phyloP scores from a whole-genome alignment of 2,888 invertebrate species.

The Doris montereyensis region DNA sequence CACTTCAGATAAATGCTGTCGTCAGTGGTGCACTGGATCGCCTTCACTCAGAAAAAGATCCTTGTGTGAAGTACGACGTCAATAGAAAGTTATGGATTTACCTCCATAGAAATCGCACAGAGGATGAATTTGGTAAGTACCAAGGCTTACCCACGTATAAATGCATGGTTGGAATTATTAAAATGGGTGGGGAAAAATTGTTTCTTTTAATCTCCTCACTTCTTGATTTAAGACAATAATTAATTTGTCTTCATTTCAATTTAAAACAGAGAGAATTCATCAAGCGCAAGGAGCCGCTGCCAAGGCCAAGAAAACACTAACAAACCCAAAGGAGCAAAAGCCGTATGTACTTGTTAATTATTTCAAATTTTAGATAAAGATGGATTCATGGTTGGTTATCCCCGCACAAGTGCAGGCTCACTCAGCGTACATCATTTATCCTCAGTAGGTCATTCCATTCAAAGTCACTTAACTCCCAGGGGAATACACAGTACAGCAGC shows the following conservation, averaged over 20 bases:
- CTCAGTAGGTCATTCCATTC: too few relatives aligned
- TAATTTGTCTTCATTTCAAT: neutral
- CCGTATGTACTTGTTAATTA: too few relatives aligned
- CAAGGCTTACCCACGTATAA: too few relatives aligned
- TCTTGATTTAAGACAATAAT: neutral
- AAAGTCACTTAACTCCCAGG: too few relatives aligned
- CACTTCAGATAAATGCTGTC: conserved; percentile 72
- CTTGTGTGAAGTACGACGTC: conserved; percentile 93
- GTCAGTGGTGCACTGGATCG: conserved; percentile 91
- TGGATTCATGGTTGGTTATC: too few relatives aligned
- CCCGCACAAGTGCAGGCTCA: too few relatives aligned
- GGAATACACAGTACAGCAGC: too few relatives aligned
- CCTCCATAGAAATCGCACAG: conserved; percentile 82
- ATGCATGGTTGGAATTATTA: too few relatives aligned
- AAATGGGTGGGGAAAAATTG: neutral
- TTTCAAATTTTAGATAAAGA: too few relatives aligned
- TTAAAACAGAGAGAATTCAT: conserved; percentile 72
- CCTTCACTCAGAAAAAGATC: conserved; percentile 91
- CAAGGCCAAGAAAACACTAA: conserved; percentile 72
- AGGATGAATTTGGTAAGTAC: conserved; percentile 80
- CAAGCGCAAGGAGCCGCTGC: conserved; percentile 73
- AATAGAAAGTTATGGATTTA: conserved; percentile 96
- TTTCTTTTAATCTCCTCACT: neutral
- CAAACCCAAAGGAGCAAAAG: conserved; percentile 53
- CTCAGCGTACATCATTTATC: too few relatives aligned